phyloP scores from a whole-genome alignment of 2,888 invertebrate genomes.

The Torymus aiolomorphi region DNA sequence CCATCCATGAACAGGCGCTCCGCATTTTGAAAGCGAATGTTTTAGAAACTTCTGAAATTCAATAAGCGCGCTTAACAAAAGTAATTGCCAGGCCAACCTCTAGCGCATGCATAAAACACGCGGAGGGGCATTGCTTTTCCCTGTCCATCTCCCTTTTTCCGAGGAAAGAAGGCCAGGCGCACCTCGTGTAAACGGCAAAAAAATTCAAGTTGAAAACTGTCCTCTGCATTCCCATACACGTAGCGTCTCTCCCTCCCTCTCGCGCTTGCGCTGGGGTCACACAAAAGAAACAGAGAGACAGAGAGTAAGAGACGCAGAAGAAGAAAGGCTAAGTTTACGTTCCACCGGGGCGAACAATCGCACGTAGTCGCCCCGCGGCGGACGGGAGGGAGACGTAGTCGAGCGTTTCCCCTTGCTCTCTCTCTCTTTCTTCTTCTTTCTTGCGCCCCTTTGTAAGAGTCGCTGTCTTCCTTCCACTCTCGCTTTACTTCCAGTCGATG shows the following conservation, averaged over 20 bases:
- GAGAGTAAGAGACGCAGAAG: neutral
- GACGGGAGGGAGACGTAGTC: neutral
- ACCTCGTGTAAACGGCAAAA: neutral
- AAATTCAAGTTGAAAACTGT: neutral
- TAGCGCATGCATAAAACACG: no score
- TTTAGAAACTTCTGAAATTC: no score
- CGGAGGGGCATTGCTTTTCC: neutral
- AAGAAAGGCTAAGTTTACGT: conserved; percentile 33
- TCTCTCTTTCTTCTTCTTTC: neutral
- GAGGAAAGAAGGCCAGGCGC: neutral
- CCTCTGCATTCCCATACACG: neutral
- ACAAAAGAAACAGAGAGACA: conserved; percentile 12
- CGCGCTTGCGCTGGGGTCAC: neutral
- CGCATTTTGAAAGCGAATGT: no score
- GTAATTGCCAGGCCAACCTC: no score
- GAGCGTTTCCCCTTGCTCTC: conserved; percentile 8
- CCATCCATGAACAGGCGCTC: no score
- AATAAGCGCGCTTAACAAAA: no score
- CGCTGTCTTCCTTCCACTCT: neutral
- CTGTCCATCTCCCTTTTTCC: neutral
- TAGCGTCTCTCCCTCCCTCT: neutral
- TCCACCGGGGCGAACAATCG: conserved; percentile 16
- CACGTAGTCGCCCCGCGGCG: conserved; percentile 20
- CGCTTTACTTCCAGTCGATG: conserved; percentile 38
- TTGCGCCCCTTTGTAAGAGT: conserved; percentile 21